A percentile compares a stretch with the other conserved stretches of the same genome.
Evolutionary conservation across 2,797 vertebrate genomes (phyloP).

Genomic region (Xiphophorus birchmanni): DNA sequence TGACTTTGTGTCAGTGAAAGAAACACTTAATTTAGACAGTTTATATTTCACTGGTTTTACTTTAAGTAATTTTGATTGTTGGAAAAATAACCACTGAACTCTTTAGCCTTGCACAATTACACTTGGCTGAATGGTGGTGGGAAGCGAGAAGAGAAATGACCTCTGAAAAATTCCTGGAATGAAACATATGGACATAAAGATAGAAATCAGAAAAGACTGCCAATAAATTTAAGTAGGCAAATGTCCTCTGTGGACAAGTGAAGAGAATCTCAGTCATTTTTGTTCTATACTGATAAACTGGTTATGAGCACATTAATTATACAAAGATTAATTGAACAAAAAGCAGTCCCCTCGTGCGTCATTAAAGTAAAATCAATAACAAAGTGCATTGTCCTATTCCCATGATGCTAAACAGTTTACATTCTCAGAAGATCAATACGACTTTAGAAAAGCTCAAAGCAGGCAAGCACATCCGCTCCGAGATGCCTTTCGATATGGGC

Average conservation of each 20-base stretch:
- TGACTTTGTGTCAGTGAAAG: no score
- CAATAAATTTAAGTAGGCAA: background rate
- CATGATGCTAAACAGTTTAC: constrained; percentile 8
- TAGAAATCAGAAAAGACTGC: background rate
- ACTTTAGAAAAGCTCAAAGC: constrained; percentile 15
- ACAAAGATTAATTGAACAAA: constrained; percentile 9
- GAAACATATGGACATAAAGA: constrained; percentile 1
- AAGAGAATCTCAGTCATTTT: background rate
- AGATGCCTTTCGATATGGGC: constrained; percentile 15
- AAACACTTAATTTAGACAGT: background rate
- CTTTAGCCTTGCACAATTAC: background rate
- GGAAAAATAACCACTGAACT: background rate
- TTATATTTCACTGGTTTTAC: background rate
- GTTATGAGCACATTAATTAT: background rate
- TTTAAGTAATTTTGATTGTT: background rate
- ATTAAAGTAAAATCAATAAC: constrained; percentile 1
- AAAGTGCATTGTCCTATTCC: constrained; percentile 5
- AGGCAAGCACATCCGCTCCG: background rate
- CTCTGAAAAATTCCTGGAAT: background rate
- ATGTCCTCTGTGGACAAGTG: background rate
- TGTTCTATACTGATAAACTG: background rate
- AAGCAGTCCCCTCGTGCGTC: background rate
- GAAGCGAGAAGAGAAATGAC: background rate
- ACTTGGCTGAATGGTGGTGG: background rate
- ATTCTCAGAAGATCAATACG: constrained; percentile 2